A percentile compares a stretch with the other conserved stretches of the same genome.
Conservation (phyloP, 2,113 vertebrate genomes). For the Tragelaphus scriptus region DNA sequence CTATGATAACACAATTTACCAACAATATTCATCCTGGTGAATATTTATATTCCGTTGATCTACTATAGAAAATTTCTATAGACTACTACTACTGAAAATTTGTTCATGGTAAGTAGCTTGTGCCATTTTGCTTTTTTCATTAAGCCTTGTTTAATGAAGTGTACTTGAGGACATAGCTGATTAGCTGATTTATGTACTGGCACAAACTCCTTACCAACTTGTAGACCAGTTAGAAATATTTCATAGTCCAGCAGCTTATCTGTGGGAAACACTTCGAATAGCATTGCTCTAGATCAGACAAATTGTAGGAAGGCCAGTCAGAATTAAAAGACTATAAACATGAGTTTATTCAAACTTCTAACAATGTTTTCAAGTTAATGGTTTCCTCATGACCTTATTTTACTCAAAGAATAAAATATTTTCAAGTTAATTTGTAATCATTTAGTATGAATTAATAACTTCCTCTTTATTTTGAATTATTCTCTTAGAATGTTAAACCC, state of each 20-base stretch:
- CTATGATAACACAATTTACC: neutral
- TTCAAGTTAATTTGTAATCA: slow-evolving; percentile 14
- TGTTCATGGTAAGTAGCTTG: neutral
- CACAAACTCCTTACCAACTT: neutral
- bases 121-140: neutral
- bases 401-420: slow-evolving; percentile 24
- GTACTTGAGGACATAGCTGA: neutral
- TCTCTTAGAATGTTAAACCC: neutral
- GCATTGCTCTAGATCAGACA: neutral
- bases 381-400: neutral
- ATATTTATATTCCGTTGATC: neutral
- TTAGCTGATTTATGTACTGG: neutral
- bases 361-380: neutral
- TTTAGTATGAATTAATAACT: neutral
- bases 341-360: neutral
- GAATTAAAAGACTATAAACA: neutral
- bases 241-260: neutral
- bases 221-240: neutral
- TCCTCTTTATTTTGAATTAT: slow-evolving; percentile 27
- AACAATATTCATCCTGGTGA: neutral
- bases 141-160: neutral
- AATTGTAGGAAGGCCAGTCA: neutral
- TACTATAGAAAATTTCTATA: neutral
- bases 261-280: neutral
- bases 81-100: neutral